These are phyloP conservation scores for Galerucella nymphaeae DNA, from an alignment of 2,888 invertebrate species.

Conservation along the genomic window DNA sequence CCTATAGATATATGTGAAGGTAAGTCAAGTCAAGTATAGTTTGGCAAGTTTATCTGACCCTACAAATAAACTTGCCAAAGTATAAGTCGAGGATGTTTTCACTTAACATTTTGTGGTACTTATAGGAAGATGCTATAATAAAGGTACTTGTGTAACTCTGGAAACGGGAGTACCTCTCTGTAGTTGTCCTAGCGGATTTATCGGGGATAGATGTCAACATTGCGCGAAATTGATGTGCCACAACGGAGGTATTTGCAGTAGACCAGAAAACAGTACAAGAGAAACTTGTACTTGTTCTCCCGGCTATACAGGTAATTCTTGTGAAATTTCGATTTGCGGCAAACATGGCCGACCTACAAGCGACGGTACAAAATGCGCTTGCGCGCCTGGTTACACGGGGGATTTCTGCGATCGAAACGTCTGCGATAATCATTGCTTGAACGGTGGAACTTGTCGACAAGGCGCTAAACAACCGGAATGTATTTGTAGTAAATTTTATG, in stretches of 20 bases:
- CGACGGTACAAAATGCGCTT: slow-evolving; percentile 61
- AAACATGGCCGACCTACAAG: slow-evolving; percentile 55
- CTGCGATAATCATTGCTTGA: slow-evolving; percentile 71
- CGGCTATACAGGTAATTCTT: slow-evolving; percentile 65
- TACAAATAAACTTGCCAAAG: too few relatives aligned
- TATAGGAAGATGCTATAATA: slow-evolving; percentile 68
- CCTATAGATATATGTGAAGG: slow-evolving; percentile 69
- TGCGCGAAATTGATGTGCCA: slow-evolving; percentile 70
- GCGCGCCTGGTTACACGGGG: slow-evolving; percentile 68
- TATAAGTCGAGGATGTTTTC: not conserved
- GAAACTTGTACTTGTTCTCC: slow-evolving; percentile 69
- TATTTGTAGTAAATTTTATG: slow-evolving; percentile 64
- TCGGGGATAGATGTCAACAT: slow-evolving; percentile 67
- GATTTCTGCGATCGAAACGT: slow-evolving; percentile 71
- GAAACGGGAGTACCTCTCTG: slow-evolving; percentile 59
- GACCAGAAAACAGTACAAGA: slow-evolving; percentile 62
- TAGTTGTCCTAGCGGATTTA: slow-evolving; percentile 64
- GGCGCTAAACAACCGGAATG: slow-evolving; percentile 64
- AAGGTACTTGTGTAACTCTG: slow-evolving; percentile 69
- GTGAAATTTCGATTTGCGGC: slow-evolving; percentile 64
- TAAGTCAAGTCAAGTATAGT: too few relatives aligned
- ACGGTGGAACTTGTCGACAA: slow-evolving; percentile 66
- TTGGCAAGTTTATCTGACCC: too few relatives aligned
- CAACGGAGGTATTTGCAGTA: slow-evolving; percentile 71
- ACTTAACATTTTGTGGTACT: not conserved